Evolutionary conservation across 2,797 vertebrate genomes (phyloP).

Genomic region (Microchirus variegatus): DNA sequence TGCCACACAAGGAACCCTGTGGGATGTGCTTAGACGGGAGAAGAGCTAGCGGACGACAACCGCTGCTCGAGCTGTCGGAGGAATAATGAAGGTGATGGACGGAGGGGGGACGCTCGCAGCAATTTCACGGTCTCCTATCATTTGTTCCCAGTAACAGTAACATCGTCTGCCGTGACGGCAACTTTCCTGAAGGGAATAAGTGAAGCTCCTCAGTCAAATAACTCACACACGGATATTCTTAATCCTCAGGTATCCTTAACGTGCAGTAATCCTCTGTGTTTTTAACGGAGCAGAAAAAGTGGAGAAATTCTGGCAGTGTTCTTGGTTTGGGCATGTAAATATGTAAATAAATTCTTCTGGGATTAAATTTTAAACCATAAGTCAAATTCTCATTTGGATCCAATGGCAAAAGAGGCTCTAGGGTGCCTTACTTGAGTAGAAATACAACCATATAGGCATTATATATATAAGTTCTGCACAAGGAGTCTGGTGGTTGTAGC

Average conservation of each 20-base stretch:
- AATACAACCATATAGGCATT: too few relatives aligned
- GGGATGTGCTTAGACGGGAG: constrained; percentile 11
- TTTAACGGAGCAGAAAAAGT: constrained; percentile 6
- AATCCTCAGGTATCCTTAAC: constrained; percentile 4
- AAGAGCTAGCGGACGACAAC: constrained; percentile 26
- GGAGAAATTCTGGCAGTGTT: constrained; percentile 8
- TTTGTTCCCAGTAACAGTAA: constrained; percentile 13
- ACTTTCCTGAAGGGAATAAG: constrained; percentile 11
- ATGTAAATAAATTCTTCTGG: neutral
- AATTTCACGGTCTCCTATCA: constrained; percentile 1
- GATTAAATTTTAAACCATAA: constrained; percentile 1
- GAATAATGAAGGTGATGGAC: constrained; percentile 24
- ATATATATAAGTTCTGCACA: too few relatives aligned
- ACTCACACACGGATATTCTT: neutral
- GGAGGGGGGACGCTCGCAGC: constrained; percentile 2
- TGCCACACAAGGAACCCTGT: neutral
- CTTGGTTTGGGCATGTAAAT: constrained; percentile 5
- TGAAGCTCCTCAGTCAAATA: constrained; percentile 22
- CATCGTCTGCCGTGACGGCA: neutral
- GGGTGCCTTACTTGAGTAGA: neutral
- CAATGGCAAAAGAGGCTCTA: neutral
- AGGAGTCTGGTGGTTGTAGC: too few relatives aligned
- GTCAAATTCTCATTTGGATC: neutral
- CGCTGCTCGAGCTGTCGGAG: constrained; percentile 16
- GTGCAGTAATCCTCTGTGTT: constrained; percentile 7